Conservation (phyloP, 2,888 invertebrate genomes). For the Rhopalosiphum nymphaeae region DNA sequence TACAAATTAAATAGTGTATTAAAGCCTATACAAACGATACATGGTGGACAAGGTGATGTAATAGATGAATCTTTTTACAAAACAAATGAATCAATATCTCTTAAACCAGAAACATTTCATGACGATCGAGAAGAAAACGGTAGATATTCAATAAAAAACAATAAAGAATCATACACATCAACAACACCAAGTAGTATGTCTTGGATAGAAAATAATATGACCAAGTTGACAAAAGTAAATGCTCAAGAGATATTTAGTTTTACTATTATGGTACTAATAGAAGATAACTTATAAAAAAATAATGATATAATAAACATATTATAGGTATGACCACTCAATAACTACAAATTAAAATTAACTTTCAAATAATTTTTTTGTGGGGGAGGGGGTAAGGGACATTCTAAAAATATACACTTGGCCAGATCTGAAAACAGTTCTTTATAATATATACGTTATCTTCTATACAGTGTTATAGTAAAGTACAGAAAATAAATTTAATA, state of each 20-base stretch:
- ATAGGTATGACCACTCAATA: neutral
- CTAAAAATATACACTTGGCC: neutral
- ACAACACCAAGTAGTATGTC: neutral
- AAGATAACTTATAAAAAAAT: neutral
- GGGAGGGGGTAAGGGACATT: neutral
- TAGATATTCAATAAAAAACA: neutral
- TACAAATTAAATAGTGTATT: slow-evolving; percentile 8
- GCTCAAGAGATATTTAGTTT: neutral
- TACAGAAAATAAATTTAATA: slow-evolving; percentile 16
- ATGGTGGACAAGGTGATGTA: slow-evolving; percentile 21
- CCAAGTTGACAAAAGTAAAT: slow-evolving; percentile 20
- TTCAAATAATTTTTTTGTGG: neutral
- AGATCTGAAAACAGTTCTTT: neutral
- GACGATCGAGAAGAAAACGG: neutral
- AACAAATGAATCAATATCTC: slow-evolving; percentile 42
- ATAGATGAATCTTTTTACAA: slow-evolving; percentile 25
- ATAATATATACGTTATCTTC: neutral
- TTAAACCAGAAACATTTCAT: slow-evolving; percentile 7
- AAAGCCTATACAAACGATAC: slow-evolving; percentile 24
- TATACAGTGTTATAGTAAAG: neutral
- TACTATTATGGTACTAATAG: neutral
- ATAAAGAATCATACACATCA: slow-evolving; percentile 26
- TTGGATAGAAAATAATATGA: neutral
- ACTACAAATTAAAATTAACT: neutral
- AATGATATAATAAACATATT: neutral